These are phyloP conservation scores for Cyclina sinensis DNA, from an alignment of 1,140 invertebrate species.

Conservation along the genomic window DNA sequence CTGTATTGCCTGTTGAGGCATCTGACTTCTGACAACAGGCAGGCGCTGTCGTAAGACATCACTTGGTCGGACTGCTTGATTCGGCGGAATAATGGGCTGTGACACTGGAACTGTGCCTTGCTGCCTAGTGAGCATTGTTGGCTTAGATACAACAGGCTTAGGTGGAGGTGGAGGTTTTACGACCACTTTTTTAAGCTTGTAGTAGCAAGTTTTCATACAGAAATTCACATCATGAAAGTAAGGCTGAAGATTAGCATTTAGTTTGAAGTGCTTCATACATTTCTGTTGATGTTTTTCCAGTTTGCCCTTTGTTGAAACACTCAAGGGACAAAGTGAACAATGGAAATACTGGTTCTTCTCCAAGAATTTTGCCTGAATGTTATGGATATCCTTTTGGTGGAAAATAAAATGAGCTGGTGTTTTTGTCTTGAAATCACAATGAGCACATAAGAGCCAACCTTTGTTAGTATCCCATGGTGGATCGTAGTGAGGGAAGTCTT, in stretches of 20 bases:
- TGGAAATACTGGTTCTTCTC: conserved; percentile 95
- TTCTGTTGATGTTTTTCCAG: conserved; percentile 95
- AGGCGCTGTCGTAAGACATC: background rate
- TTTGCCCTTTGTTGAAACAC: conserved; percentile 98
- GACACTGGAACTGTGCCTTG: background rate
- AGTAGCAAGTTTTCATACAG: conserved; percentile 80
- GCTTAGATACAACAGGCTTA: background rate
- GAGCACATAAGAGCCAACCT: conserved; percentile 92
- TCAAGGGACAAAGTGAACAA: conserved; percentile 97
- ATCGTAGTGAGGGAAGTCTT: conserved; percentile 95
- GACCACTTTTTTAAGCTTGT: conserved; percentile 73
- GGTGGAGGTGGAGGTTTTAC: conserved; percentile 29
- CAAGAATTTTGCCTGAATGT: conserved; percentile 93
- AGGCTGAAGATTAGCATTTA: conserved; percentile 94
- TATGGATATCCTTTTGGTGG: conserved; percentile 97
- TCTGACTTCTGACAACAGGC: background rate
- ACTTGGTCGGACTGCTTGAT: conserved; percentile 2
- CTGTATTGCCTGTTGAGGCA: conserved; percentile 8
- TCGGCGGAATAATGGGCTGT: background rate
- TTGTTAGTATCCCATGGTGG: conserved; percentile 86
- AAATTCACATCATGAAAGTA: conserved; percentile 81
- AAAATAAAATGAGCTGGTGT: conserved; percentile 95
- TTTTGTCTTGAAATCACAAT: conserved; percentile 95
- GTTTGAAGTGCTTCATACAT: conserved; percentile 96
- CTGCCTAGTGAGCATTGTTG: conserved; percentile 51